Conservation (phyloP, 2,797 vertebrate genomes). For the Chiroxiphia lanceolata region DNA sequence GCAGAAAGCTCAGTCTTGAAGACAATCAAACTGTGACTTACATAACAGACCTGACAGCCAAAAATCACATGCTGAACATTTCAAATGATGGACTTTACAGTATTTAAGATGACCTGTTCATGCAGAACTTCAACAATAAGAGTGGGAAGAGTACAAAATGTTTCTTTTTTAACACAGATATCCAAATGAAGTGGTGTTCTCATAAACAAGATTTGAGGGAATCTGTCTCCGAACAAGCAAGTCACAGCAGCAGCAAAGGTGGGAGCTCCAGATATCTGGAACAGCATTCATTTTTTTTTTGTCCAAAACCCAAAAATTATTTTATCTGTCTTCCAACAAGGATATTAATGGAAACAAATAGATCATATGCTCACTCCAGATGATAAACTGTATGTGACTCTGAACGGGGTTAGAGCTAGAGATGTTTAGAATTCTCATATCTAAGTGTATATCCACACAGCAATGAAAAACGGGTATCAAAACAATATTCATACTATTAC, state of each 20-base stretch:
- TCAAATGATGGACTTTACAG: not conserved
- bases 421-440: not conserved
- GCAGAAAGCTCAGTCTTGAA: conserved; percentile 45
- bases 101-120: not conserved
- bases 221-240: conserved; percentile 13
- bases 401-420: not conserved
- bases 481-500: not conserved
- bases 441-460: not conserved
- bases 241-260: not conserved
- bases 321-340: not conserved
- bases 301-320: not conserved
- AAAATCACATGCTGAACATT: not conserved
- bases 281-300: not conserved
- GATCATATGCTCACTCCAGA: not conserved
- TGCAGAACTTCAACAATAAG: not conserved
- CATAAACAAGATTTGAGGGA: conserved; percentile 18
- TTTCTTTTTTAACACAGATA: conserved; percentile 1
- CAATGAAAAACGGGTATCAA: not conserved
- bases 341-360: conserved; percentile 19
- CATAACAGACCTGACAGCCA: conserved; percentile 35
- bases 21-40: conserved; percentile 35
- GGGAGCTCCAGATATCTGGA: not conserved
- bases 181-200: not conserved
- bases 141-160: not conserved
- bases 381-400: not conserved